Evolutionary conservation across 2,888 invertebrate species (phyloP).

Genomic region (Agrochola litura): DNA sequence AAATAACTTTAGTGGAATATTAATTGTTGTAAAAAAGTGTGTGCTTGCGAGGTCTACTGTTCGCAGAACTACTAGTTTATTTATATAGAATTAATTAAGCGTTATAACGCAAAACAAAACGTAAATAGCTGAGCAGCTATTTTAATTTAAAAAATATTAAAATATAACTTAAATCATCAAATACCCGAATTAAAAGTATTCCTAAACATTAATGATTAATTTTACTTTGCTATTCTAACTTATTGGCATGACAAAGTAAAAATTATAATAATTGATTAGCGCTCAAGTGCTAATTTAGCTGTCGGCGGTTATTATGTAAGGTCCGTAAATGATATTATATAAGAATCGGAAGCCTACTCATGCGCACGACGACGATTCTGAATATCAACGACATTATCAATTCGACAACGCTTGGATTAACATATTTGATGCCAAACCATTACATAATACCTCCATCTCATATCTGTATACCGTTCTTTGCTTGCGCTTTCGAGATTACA

Average conservation of each 20-base stretch:
- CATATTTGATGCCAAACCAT: conserved; percentile 71
- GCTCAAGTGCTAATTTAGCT: conserved; percentile 57
- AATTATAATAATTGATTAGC: conserved; percentile 30
- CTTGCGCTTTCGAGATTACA: conserved; percentile 71
- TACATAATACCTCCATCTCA: conserved; percentile 64
- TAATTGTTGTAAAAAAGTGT: too few species aligned
- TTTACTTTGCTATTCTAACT: conserved; percentile 24
- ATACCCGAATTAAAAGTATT: conserved; percentile 19
- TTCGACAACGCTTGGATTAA: conserved; percentile 70
- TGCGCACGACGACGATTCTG: conserved; percentile 63
- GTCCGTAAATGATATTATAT: conserved; percentile 51
- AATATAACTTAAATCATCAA: neutral
- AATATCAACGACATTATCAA: conserved; percentile 75
- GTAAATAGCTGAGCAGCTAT: neutral
- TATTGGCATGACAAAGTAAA: conserved; percentile 38
- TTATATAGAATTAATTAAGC: conserved; percentile 1
- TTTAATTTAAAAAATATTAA: neutral
- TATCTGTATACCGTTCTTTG: conserved; percentile 36
- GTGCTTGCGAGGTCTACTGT: too few species aligned
- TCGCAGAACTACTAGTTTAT: too few species aligned
- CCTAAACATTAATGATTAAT: conserved; percentile 4
- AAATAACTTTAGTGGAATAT: too few species aligned
- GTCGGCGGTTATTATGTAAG: conserved; percentile 67
- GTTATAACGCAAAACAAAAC: neutral
- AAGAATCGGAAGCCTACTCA: conserved; percentile 70